Evolutionary conservation across 2,888 invertebrate genomes (phyloP), one percentile per base, ranked within the genome.

Genomic region (Macrosoma leucophasiata): DNA sequence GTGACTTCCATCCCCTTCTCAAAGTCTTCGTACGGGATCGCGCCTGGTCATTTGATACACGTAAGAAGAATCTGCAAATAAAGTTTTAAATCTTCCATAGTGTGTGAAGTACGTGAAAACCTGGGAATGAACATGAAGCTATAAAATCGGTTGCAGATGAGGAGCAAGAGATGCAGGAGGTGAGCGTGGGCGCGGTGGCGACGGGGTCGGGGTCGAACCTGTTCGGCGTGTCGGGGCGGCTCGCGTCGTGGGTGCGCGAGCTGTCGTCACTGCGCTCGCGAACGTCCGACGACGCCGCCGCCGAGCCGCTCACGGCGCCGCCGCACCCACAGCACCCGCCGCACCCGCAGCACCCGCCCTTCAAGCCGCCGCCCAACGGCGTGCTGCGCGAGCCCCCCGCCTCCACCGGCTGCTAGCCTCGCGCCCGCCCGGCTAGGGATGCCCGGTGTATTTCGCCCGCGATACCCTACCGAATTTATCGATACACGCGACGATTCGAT

Each of bases 211-310:
- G 76, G 27, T 79, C 82, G 22, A 78, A 82, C 62, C 67, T 82
- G 68, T 82, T 84, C 75, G 82, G 82, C 44, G 79, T 82, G 64
- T 79, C 82, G 48, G 82, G 82, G 4, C 77, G 82, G 4, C 74
- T 84, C 24, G 81, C 82, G 39, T 78, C 79, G 44, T 84, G 84
- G 84, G 82, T 82, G 55, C 81, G 81, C 58, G 81, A 82, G 61
- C 67, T 84, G 58, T 74, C 81, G 13, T 75, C 78, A 41, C 71
- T 78, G 58, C 76, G 78, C 38, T 69, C 73, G 57, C 73, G 75
- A 43, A 43, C 57, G 24, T 62, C 66, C 12, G 70, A 74, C 61
- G 77, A 75, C 66, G 77, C 76, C 24, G 77, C 78, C 39, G 77
- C 64, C 40, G 62, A 64, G 60, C 65, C 62, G 46, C 58, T 62